Base-by-base conservation (phyloP, 2,888 invertebrate species). In the Lycia hirtaria region DNA sequence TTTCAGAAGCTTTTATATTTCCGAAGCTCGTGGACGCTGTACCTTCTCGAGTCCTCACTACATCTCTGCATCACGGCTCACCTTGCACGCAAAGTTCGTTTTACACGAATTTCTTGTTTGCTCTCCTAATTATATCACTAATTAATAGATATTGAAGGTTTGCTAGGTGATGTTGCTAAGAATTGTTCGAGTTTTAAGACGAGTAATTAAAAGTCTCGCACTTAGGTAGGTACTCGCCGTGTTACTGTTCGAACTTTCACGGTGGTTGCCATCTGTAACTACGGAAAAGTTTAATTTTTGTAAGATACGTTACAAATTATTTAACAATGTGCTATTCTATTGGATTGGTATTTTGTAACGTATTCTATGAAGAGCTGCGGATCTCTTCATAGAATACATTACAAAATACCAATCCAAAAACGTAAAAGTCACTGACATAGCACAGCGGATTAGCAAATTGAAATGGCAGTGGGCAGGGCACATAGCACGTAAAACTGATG, bases 31-130 rank as follows among this genome's bases (percentile, higher is more conserved):
- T 26, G 6, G 26, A 26, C n/a, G 26, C 3, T 12, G 10, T 10
- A 24, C 17, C 32, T 17, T 7, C 14, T 19, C n/a, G n/a, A 47
- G 12, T 26, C 56, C 50, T 56, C 9, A 5, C 9, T 56, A 30
- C 50, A 19, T 0, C 50, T 32, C 15, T 9, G 24, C 15, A 10
- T 9, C 43, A 44, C 10, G 26, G 80, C 77, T 83, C 75, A 77
- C 80, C 82, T 83, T 80, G 84, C 80, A 72, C 73, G 74, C 69
- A 80, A 80, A 80, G 75, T 80, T 76, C 68, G 76, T 76, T 80
- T 78, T 81, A 76, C 76, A 75, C 73, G 71, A 76, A 74, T 75
- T 76, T 78, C 78, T 81, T 79, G 79, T 81, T 80, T 79, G 69
- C 74, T 70, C 73, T 67, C 56, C 70, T 73, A 77, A 76, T 76